Base-by-base conservation (phyloP, 2,113 vertebrate genomes). In the Atlantisia rogersi region DNA sequence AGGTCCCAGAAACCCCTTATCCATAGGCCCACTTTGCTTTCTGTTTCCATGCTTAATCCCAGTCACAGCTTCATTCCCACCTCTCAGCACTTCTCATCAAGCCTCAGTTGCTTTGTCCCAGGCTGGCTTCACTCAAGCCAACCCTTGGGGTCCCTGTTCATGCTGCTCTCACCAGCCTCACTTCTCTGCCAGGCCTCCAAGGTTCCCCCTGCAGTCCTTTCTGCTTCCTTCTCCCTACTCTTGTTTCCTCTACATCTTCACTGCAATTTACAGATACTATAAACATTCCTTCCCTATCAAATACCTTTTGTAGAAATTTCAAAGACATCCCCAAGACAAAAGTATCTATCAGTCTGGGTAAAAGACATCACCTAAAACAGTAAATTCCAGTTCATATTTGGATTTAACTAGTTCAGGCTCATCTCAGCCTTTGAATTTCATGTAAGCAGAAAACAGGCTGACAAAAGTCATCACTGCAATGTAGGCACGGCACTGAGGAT, bases 381-480 rank as follows among this genome's bases (percentile, higher is more conserved):
- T 10, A 32, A 71, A 71, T 82, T 20, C 7, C 32, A 64, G 31
- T 63, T 6, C n/a, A 44, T 44, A 65, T n/a, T 62, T 56, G 10
- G 31, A 55, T 63, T 58, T 77, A 53, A 39, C 19, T 40, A 60
- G 35, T 16, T 76, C 37, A 35, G 64, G 32, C 31, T 83, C 68
- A 40, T 26, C 37, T 75, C 44, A 55, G n/a, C 35, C 44, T 85
- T 28, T 35, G 35, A 48, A 22, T 46, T 63, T 55, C 20, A 40
- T 0, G 0, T 9, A 20, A 76, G 56, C 40, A 67, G 28, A 64
- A 39, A 58, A 29, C 10, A 28, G 40, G 31, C 28, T n/a, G 21
- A 46, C 28, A 25, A 28, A 19, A 29, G 65, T 8, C 15, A 1
- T 2, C 17, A 29, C 6, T 9, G 10, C 13, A 15, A 2, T 0